Evolutionary conservation across 2,797 vertebrate genomes (phyloP).

Genomic region (Muraenolepis orangiensis): DNA sequence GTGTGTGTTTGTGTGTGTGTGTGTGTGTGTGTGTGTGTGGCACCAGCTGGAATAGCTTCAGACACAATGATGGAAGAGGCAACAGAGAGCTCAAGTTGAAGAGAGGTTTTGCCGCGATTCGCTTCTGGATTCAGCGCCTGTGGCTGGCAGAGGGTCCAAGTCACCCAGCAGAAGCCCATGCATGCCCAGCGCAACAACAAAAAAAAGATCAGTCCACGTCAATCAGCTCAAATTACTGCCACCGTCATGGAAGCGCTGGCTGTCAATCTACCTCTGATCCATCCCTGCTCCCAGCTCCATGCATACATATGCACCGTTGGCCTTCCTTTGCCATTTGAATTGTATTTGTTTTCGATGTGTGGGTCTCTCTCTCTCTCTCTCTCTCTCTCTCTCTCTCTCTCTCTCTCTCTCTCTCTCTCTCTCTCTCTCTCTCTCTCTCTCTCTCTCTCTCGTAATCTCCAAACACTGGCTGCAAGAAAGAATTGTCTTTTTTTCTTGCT

Average conservation of each 20-base stretch:
- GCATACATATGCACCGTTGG: neutral
- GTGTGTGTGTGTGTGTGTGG: slow-evolving; percentile 30
- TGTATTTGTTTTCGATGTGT: neutral
- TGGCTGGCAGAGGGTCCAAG: slow-evolving; percentile 17
- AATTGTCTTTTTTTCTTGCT: neutral
- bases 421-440: neutral
- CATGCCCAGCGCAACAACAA: slow-evolving; percentile 47
- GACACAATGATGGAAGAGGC: slow-evolving; percentile 30
- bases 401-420: no score
- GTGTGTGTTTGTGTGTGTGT: slow-evolving; percentile 1
- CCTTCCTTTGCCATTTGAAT: neutral
- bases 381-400: no score
- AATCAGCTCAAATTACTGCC: slow-evolving; percentile 58
- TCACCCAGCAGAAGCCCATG: slow-evolving; percentile 33
- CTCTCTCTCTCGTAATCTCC: neutral
- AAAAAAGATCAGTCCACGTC: slow-evolving; percentile 58
- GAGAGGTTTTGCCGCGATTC: slow-evolving; percentile 33
- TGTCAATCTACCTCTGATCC: slow-evolving; percentile 52
- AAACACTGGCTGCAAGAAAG: neutral
- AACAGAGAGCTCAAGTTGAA: slow-evolving; percentile 24
- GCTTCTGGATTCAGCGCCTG: neutral
- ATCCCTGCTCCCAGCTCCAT: neutral
- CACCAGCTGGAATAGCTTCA: slow-evolving; percentile 37
- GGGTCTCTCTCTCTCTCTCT: neutral
- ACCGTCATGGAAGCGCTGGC: slow-evolving; percentile 48